Evolutionary conservation across 2,888 invertebrate genomes (phyloP).

Genomic region (Mythimna vitellina): DNA sequence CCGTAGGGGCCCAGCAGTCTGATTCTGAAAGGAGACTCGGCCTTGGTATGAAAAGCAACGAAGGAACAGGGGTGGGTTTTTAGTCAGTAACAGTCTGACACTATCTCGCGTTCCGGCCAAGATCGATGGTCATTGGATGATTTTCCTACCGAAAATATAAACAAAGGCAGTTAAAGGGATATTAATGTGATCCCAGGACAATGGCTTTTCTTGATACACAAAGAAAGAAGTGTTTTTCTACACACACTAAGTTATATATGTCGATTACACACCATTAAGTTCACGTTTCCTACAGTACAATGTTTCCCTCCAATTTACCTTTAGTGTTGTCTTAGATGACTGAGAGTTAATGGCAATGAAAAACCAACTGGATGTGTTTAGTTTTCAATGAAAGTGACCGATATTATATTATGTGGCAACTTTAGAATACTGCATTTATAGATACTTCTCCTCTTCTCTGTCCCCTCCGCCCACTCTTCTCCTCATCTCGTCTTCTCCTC

Average conservation of each 20-base stretch:
- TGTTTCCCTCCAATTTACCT: slow-evolving; percentile 1
- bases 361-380: not conserved
- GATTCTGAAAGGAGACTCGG: too few species aligned
- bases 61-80: too few species aligned
- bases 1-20: too few species aligned
- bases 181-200: not conserved
- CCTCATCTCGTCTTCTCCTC: too few species aligned
- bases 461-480: not conserved
- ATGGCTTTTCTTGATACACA: not conserved
- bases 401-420: not conserved
- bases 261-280: slow-evolving; percentile 16
- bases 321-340: not conserved
- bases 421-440: not conserved
- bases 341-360: not conserved
- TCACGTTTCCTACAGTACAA: not conserved
- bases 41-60: too few species aligned
- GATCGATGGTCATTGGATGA: too few species aligned
- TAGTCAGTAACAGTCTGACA: too few species aligned
- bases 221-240: not conserved
- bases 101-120: too few species aligned
- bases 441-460: too few species aligned
- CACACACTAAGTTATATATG: not conserved
- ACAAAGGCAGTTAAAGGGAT: too few species aligned
- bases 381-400: not conserved
- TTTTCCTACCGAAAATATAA: too few species aligned